Conservation (phyloP, 2,888 invertebrate genomes). For the Daptonema setosum region DNA sequence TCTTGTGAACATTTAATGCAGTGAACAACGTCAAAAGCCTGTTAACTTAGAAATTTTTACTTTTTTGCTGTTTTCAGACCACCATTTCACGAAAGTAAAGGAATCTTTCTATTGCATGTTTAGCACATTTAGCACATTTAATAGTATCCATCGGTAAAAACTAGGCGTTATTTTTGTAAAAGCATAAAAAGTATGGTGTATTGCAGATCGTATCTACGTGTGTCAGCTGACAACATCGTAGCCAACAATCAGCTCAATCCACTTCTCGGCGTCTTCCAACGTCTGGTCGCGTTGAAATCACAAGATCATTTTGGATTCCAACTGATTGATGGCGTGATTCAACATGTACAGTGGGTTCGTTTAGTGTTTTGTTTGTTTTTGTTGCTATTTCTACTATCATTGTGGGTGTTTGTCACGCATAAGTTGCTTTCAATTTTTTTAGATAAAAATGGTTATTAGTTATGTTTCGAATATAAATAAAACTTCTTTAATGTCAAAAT, state of each 20-base stretch:
- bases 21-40: too few relatives aligned
- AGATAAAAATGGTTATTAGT: background rate
- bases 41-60: too few relatives aligned
- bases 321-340: conserved; percentile 61
- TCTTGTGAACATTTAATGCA: too few relatives aligned
- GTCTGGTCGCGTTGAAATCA: conserved; percentile 73
- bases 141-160: too few relatives aligned
- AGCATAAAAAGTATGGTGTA: too few relatives aligned
- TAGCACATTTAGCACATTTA: too few relatives aligned
- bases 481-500: background rate
- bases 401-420: too few relatives aligned
- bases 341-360: conserved; percentile 55
- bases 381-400: background rate
- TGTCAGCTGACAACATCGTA: conserved; percentile 43
- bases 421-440: too few relatives aligned
- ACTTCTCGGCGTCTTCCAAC: conserved; percentile 83
- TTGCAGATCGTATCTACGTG: conserved; percentile 52
- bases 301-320: conserved; percentile 91
- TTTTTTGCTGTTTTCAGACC: too few relatives aligned
- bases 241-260: conserved; percentile 42
- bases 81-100: too few relatives aligned
- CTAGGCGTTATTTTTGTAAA: too few relatives aligned
- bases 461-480: background rate
- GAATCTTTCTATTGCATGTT: too few relatives aligned
- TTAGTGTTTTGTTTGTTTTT: background rate